Conservation (phyloP, 2,797 vertebrate species). For the Gymnopithys bicolor region DNA sequence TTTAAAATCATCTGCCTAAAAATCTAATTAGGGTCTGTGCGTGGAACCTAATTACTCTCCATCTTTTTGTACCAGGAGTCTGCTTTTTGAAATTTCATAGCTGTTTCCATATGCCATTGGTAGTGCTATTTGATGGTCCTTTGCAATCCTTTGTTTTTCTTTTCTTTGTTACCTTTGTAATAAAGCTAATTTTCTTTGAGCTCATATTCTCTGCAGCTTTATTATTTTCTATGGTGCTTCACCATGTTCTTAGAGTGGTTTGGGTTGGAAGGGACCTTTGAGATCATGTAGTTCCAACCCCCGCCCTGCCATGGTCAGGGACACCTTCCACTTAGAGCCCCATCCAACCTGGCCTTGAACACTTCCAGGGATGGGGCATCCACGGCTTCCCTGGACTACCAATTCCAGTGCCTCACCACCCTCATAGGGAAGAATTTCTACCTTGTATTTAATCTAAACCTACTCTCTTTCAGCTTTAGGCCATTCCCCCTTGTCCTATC, state of each 20-base stretch:
- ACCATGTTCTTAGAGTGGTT: neutral
- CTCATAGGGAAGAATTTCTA: neutral
- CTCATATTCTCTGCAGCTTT: neutral
- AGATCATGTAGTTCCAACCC: neutral
- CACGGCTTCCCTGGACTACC: neutral
- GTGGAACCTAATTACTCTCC: neutral
- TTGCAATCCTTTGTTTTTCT: neutral
- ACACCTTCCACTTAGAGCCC: neutral
- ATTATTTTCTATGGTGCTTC: neutral
- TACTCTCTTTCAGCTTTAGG: neutral
- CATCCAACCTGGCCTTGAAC: no score
- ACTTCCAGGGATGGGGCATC: neutral
- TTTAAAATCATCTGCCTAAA: neutral
- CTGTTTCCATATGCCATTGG: neutral
- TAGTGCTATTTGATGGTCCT: neutral
- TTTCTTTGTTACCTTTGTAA: neutral
- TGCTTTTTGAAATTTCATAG: neutral
- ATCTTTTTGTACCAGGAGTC: neutral
- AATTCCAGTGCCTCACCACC: neutral
- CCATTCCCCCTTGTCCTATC: neutral
- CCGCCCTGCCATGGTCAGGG: neutral
- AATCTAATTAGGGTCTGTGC: neutral
- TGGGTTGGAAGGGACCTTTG: neutral
- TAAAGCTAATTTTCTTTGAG: neutral
- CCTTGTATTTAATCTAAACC: neutral